A percentile compares a stretch with the other conserved stretches of the same genome.
Evolutionary conservation across 2,113 vertebrate species (phyloP).

Genomic region (Triplophysa siluroides): DNA sequence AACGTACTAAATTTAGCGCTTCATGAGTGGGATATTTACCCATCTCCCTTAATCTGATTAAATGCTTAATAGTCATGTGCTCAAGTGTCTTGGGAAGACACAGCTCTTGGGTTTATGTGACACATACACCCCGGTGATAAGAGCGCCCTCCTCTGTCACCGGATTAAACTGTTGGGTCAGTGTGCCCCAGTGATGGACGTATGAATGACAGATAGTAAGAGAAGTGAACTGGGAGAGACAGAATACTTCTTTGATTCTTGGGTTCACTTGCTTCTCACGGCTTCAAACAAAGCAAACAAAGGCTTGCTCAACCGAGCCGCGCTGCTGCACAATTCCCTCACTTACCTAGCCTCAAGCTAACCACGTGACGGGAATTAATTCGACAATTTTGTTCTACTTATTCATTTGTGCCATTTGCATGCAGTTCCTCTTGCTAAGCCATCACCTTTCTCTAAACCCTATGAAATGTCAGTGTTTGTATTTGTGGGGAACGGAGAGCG

Average conservation of each 20-base stretch:
- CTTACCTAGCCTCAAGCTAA: slow-evolving; percentile 18
- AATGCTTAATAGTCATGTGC: slow-evolving; percentile 47
- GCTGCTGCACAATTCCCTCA: background rate
- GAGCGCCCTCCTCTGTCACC: background rate
- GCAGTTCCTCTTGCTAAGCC: background rate
- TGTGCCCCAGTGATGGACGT: background rate
- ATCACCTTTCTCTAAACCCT: background rate
- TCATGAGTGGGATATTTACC: slow-evolving; percentile 55
- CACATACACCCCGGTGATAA: background rate
- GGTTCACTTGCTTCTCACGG: slow-evolving; percentile 24
- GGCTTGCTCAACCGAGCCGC: background rate
- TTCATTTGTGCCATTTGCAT: slow-evolving; percentile 27
- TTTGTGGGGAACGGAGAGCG: slow-evolving; percentile 2
- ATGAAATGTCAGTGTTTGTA: background rate
- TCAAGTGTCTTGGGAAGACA: slow-evolving; percentile 38
- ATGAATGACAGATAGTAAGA: background rate
- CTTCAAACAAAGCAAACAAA: slow-evolving; percentile 1
- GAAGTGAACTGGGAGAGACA: background rate
- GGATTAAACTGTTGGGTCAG: slow-evolving; percentile 11
- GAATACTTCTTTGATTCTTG: background rate
- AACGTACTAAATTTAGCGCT: slow-evolving; percentile 54
- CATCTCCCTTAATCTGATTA: slow-evolving; percentile 56
- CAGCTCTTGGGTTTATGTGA: slow-evolving; percentile 31
- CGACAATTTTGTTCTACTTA: background rate
- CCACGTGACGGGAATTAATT: slow-evolving; percentile 12